phyloP scores from a whole-genome alignment of 2,888 invertebrate genomes.

The Nudaria mundana region DNA sequence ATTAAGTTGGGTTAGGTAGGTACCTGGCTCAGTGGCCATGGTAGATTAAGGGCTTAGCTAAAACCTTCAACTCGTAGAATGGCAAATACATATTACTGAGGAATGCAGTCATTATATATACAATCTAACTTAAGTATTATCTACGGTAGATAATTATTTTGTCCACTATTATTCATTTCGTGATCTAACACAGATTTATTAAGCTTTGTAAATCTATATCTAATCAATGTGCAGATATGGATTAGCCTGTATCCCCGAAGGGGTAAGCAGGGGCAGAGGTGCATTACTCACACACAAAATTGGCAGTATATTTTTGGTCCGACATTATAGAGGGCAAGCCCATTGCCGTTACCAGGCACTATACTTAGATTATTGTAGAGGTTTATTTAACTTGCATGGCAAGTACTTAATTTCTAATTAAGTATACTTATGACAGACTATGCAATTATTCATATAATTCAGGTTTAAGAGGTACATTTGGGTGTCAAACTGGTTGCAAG shows the following conservation, averaged over 20 bases:
- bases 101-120: too few species aligned
- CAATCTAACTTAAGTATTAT: slow-evolving; percentile 38
- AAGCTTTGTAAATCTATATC: too few species aligned
- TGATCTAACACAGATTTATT: slow-evolving; percentile 18
- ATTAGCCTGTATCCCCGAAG: too few species aligned
- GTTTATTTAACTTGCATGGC: not conserved
- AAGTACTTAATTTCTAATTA: not conserved
- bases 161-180: slow-evolving; percentile 17
- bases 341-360: too few species aligned
- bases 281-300: not conserved
- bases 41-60: slow-evolving; percentile 17
- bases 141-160: slow-evolving; percentile 26
- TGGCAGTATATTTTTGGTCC: not conserved
- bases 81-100: slow-evolving; percentile 38
- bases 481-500: slow-evolving; percentile 58
- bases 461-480: slow-evolving; percentile 41
- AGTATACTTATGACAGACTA: slow-evolving; percentile 13
- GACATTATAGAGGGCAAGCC: too few species aligned
- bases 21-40: too few species aligned
- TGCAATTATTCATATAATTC: slow-evolving; percentile 38
- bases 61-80: slow-evolving; percentile 55
- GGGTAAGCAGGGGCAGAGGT: too few species aligned
- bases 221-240: too few species aligned
- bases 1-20: slow-evolving; percentile 23
- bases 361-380: not conserved